These are phyloP conservation scores for Lethenteron reissneri DNA, from an alignment of 2,113 vertebrate species.

Conservation along the genomic window DNA sequence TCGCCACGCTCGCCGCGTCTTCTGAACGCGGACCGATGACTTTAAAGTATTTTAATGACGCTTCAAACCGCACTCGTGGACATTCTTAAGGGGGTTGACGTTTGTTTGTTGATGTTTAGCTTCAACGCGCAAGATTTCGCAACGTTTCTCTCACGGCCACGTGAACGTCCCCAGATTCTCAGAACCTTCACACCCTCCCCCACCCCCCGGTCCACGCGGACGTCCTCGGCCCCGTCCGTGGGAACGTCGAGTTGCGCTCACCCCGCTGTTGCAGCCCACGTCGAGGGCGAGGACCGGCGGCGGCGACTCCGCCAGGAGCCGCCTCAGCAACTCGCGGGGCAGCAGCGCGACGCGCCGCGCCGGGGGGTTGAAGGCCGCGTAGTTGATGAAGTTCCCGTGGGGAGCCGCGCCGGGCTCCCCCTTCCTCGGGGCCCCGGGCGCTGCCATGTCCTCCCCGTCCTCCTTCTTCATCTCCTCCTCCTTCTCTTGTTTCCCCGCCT, in stretches of 20 bases:
- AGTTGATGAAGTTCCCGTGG: slow-evolving; percentile 63
- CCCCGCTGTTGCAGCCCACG: slow-evolving; percentile 80
- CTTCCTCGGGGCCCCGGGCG: too few species aligned
- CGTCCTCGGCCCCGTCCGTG: too few species aligned
- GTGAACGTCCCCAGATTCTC: background rate
- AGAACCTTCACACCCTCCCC: background rate
- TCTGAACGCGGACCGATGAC: too few species aligned
- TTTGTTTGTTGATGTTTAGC: background rate
- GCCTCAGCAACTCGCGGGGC: slow-evolving; percentile 29
- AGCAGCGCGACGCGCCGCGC: slow-evolving; percentile 44
- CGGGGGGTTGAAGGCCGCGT: slow-evolving; percentile 64
- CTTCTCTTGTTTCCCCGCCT: too few species aligned
- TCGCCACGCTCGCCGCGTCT: too few species aligned
- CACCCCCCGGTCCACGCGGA: background rate
- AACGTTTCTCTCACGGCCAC: background rate
- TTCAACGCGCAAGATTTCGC: background rate
- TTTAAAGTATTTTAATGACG: too few species aligned
- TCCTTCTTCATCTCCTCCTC: too few species aligned
- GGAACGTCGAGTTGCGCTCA: slow-evolving; percentile 16
- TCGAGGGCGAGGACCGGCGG: slow-evolving; percentile 38
- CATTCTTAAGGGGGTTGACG: too few species aligned
- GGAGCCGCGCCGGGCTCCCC: slow-evolving; percentile 46
- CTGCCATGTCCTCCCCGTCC: too few species aligned
- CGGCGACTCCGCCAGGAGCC: slow-evolving; percentile 22
- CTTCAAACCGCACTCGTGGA: too few species aligned